phyloP scores from a whole-genome alignment of 2,797 vertebrate genomes.

The Enteromius argenteus region DNA sequence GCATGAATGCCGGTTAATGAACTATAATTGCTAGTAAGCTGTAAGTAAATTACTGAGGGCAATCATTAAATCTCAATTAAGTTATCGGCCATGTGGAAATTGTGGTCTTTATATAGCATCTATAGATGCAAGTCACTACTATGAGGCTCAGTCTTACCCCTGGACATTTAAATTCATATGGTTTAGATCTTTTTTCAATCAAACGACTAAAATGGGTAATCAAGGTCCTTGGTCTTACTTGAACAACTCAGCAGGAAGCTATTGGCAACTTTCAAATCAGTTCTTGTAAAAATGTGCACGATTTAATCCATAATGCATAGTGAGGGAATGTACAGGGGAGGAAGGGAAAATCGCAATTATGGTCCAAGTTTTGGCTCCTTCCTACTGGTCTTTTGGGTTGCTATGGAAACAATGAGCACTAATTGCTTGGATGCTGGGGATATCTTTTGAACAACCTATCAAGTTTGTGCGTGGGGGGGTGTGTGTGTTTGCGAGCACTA shows the following conservation, averaged over 20 bases:
- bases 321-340: slow-evolving; percentile 9
- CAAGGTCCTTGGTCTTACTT: slow-evolving; percentile 6
- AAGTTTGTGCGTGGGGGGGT: slow-evolving; percentile 42
- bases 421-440: slow-evolving; percentile 52
- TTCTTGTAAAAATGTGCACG: slow-evolving; percentile 7
- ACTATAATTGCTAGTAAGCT: slow-evolving; percentile 4
- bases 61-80: slow-evolving; percentile 9
- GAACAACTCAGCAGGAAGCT: slow-evolving; percentile 6
- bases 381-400: slow-evolving; percentile 47
- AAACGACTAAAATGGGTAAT: slow-evolving; percentile 16
- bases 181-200: background rate
- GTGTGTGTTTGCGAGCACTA: slow-evolving; percentile 17
- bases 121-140: background rate
- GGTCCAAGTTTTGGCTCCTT: slow-evolving; percentile 44
- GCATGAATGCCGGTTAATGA: slow-evolving; percentile 14
- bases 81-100: slow-evolving; percentile 2
- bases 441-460: slow-evolving; percentile 51
- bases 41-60: slow-evolving; percentile 5
- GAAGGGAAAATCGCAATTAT: slow-evolving; percentile 31
- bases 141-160: background rate
- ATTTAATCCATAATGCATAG: slow-evolving; percentile 7
- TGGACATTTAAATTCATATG: background rate
- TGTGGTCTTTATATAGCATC: background rate
- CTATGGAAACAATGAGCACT: slow-evolving; percentile 53
- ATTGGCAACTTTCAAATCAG: background rate